These are phyloP conservation scores for Pseudomyrmex dendroicus DNA, from an alignment of 1,140 invertebrate species.

Conservation along the genomic window DNA sequence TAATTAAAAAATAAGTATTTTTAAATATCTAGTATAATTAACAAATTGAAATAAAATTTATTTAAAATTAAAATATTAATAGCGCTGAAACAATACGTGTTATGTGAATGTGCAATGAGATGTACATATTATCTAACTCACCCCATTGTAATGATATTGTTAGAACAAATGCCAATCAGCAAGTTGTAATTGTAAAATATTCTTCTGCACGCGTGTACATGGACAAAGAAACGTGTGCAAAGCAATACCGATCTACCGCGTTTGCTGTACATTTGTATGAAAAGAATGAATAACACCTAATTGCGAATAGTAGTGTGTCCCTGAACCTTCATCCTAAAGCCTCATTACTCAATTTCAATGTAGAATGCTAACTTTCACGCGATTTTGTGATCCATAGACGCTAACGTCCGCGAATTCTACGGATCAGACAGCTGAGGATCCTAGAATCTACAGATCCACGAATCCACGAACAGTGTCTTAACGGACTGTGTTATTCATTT, in stretches of 20 bases:
- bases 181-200: slow-evolving; percentile 13
- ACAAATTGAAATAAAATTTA: background rate
- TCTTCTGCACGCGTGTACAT: background rate
- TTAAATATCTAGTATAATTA: background rate
- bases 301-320: slow-evolving; percentile 69
- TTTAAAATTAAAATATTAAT: slow-evolving; percentile 9
- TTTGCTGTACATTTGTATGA: slow-evolving; percentile 19
- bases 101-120: background rate
- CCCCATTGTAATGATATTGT: background rate
- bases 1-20: slow-evolving; percentile 11
- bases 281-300: background rate
- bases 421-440: background rate
- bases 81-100: background rate
- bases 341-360: slow-evolving; percentile 82
- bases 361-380: slow-evolving; percentile 80
- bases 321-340: slow-evolving; percentile 80
- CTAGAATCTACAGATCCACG: slow-evolving; percentile 14
- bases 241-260: background rate
- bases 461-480: slow-evolving; percentile 36
- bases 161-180: slow-evolving; percentile 23
- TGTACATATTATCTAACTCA: background rate
- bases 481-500: slow-evolving; percentile 2
- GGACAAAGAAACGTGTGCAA: slow-evolving; percentile 23
- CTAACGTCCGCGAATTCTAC: slow-evolving; percentile 6
- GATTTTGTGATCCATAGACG: slow-evolving; percentile 14